phyloP scores from a whole-genome alignment of 2,888 invertebrate genomes.

The Atherix ibis region DNA sequence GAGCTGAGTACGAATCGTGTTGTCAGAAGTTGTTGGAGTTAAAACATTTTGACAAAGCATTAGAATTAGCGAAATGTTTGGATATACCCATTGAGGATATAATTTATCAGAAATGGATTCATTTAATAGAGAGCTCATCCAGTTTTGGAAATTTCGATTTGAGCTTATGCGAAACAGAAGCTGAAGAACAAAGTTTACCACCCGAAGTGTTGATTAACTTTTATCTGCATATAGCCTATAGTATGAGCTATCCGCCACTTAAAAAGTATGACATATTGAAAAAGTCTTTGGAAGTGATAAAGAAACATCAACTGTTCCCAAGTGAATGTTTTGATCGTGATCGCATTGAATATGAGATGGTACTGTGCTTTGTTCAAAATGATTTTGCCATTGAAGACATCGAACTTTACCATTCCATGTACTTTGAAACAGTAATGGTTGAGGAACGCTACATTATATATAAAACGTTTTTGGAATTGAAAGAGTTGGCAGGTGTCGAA shows the following conservation, averaged over 20 bases:
- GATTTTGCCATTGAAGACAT: conserved; percentile 14
- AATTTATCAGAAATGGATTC: conserved; percentile 35
- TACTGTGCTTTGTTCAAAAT: conserved; percentile 23
- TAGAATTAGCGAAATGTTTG: conserved; percentile 35
- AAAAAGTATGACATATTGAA: conserved; percentile 36
- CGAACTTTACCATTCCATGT: conserved; percentile 28
- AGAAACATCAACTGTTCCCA: conserved; percentile 27
- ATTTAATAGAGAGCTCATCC: conserved; percentile 33
- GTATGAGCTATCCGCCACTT: conserved; percentile 27
- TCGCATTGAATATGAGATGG: conserved; percentile 32
- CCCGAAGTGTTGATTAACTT: conserved; percentile 48
- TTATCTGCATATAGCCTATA: conserved; percentile 38
- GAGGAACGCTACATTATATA: conserved; percentile 28
- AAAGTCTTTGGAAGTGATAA: conserved; percentile 25
- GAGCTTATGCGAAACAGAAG: conserved; percentile 44
- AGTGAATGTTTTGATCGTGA: conserved; percentile 31
- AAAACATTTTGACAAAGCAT: conserved; percentile 36
- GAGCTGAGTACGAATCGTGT: conserved; percentile 33
- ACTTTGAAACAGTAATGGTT: conserved; percentile 28
- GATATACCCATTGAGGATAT: conserved; percentile 33
- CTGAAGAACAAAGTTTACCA: conserved; percentile 41
- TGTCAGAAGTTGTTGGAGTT: conserved; percentile 32
- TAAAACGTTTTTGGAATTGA: conserved; percentile 29
- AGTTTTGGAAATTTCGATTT: conserved; percentile 36
- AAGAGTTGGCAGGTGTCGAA: conserved; percentile 29